phyloP scores from a whole-genome alignment of 2,113 vertebrate genomes.

The Zosterops borbonicus region DNA sequence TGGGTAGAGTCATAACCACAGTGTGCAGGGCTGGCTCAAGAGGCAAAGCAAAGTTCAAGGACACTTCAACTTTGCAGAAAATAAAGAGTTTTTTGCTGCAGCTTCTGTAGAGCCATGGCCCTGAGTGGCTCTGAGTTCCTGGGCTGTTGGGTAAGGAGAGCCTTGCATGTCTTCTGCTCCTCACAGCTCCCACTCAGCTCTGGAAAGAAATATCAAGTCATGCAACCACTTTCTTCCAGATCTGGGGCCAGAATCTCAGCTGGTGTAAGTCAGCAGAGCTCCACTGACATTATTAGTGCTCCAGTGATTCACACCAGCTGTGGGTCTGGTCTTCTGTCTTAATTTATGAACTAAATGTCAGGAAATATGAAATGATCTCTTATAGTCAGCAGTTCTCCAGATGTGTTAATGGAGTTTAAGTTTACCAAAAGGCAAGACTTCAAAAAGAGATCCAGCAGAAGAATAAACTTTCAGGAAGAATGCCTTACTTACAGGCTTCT shows the following conservation, averaged over 20 bases:
- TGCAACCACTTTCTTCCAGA: conserved; percentile 39
- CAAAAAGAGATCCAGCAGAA: conserved; percentile 43
- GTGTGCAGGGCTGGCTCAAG: not conserved
- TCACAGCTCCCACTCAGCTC: not conserved
- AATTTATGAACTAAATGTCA: conserved; percentile 55
- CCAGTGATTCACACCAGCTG: conserved; percentile 58
- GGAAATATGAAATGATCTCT: conserved; percentile 63
- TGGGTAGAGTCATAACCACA: not conserved
- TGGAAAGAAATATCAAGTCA: conserved; percentile 35
- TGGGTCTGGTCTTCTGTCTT: conserved; percentile 22
- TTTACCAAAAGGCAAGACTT: conserved; percentile 57
- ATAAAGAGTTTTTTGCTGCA: not conserved
- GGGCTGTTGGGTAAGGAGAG: not conserved
- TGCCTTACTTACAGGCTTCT: conserved; percentile 10
- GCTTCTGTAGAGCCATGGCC: not conserved
- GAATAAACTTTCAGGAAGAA: conserved; percentile 46
- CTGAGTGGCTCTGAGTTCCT: not conserved
- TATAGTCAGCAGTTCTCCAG: conserved; percentile 57
- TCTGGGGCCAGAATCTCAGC: conserved; percentile 36
- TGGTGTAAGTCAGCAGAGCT: conserved; percentile 47
- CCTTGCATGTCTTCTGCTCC: not conserved
- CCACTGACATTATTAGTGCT: conserved; percentile 50
- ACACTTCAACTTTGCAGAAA: not conserved
- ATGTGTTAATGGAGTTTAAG: conserved; percentile 62
- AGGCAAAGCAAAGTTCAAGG: not conserved